These are phyloP conservation scores for Ophonus ardosiacus DNA, from an alignment of 2,888 invertebrate genomes.

Conservation along the genomic window DNA sequence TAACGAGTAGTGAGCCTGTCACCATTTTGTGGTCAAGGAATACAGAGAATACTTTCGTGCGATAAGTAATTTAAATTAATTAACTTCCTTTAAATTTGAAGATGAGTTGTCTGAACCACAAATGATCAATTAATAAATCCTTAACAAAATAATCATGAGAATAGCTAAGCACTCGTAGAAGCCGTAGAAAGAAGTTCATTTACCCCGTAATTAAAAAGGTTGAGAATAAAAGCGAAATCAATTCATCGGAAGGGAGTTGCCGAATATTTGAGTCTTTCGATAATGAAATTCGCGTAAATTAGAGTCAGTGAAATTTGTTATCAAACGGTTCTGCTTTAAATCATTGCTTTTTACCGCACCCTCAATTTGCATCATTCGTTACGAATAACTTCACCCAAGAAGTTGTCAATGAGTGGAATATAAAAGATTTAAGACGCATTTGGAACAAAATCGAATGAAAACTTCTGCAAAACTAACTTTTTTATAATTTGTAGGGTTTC, in stretches of 20 bases:
- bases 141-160: background rate
- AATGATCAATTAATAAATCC: too few relatives aligned
- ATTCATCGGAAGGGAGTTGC: constrained; percentile 45
- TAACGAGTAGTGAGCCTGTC: too few relatives aligned
- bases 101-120: too few relatives aligned
- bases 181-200: constrained; percentile 18
- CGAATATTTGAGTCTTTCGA: constrained; percentile 44
- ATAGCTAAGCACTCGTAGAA: background rate
- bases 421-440: too few relatives aligned
- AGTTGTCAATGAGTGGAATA: background rate
- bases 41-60: too few relatives aligned
- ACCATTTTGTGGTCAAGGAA: too few relatives aligned
- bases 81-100: too few relatives aligned
- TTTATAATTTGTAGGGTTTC: too few relatives aligned
- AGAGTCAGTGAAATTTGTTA: constrained; percentile 35
- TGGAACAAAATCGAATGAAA: too few relatives aligned
- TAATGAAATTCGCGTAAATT: constrained; percentile 60
- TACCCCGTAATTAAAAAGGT: constrained; percentile 49
- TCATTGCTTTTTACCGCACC: constrained; percentile 50
- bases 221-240: constrained; percentile 54
- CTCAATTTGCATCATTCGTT: constrained; percentile 58
- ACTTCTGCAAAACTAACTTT: too few relatives aligned
- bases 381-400: constrained; percentile 36
- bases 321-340: constrained; percentile 40
- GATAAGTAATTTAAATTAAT: too few relatives aligned